These are phyloP conservation scores for Podabrus alpinus DNA, from an alignment of 2,888 invertebrate genomes.

Conservation along the genomic window DNA sequence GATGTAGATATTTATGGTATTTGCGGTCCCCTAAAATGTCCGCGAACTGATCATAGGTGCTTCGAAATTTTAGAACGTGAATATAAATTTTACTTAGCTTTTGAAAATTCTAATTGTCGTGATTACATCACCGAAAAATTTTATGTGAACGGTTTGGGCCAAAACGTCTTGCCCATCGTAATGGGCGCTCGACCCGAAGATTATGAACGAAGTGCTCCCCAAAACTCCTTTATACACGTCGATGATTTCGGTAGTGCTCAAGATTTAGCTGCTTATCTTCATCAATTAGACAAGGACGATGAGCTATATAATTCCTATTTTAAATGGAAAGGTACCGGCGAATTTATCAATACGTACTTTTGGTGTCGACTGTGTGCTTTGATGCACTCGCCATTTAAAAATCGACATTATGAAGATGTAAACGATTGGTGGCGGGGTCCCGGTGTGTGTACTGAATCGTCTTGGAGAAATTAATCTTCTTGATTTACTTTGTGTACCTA, in stretches of 20 bases:
- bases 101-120: constrained; percentile 95
- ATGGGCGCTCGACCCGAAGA: constrained; percentile 95
- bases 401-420: constrained; percentile 75
- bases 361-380: constrained; percentile 90
- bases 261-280: constrained; percentile 85
- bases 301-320: constrained; percentile 93
- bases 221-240: constrained; percentile 92
- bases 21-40: constrained; percentile 84
- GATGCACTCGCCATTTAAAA: constrained; percentile 68
- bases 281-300: constrained; percentile 84
- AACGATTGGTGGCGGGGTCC: constrained; percentile 92
- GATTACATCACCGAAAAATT: constrained; percentile 98
- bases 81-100: constrained; percentile 96
- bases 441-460: constrained; percentile 73
- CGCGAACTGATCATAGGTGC: constrained; percentile 80
- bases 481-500: constrained; percentile 13
- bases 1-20: constrained; percentile 86
- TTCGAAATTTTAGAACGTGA: constrained; percentile 88
- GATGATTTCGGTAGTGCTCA: constrained; percentile 90
- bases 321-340: constrained; percentile 88
- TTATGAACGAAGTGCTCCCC: constrained; percentile 86
- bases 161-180: constrained; percentile 89
- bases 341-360: constrained; percentile 94
- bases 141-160: constrained; percentile 89
- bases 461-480: constrained; percentile 60